phyloP scores from a whole-genome alignment of 2,113 vertebrate species.

The Stomatorhinus ivindoensis region DNA sequence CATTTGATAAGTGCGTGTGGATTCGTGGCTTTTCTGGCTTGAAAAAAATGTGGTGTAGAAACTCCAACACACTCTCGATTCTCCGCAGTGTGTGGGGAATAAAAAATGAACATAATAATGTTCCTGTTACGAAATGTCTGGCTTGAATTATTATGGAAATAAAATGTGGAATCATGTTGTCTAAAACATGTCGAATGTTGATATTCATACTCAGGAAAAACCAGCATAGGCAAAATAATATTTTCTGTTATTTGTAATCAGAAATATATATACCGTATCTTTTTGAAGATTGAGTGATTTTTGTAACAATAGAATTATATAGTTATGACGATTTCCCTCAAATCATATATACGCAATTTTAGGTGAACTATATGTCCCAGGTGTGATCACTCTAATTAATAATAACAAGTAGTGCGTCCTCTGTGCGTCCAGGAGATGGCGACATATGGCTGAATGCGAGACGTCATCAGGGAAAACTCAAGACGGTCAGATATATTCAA shows the following conservation, averaged over 20 bases:
- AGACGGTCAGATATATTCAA: neutral
- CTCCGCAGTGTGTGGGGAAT: neutral
- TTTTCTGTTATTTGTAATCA: neutral
- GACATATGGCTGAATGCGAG: neutral
- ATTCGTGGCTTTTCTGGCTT: neutral
- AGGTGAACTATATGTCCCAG: neutral
- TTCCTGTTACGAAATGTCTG: neutral
- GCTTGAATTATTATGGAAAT: neutral
- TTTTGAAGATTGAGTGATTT: neutral
- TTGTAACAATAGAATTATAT: neutral
- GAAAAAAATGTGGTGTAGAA: neutral
- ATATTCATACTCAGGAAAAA: neutral
- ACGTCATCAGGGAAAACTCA: neutral
- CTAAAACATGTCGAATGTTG: neutral
- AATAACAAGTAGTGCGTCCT: neutral
- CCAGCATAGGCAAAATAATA: neutral
- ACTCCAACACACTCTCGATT: neutral
- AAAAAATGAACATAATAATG: neutral
- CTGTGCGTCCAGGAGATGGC: conserved; percentile 2
- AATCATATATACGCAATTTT: neutral
- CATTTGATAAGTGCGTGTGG: neutral
- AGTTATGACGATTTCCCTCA: neutral
- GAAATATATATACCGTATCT: neutral
- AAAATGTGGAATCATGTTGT: neutral
- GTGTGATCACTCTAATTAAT: neutral